Evolutionary conservation across 1,140 invertebrate genomes (phyloP).

Genomic region (Zophobas morio): DNA sequence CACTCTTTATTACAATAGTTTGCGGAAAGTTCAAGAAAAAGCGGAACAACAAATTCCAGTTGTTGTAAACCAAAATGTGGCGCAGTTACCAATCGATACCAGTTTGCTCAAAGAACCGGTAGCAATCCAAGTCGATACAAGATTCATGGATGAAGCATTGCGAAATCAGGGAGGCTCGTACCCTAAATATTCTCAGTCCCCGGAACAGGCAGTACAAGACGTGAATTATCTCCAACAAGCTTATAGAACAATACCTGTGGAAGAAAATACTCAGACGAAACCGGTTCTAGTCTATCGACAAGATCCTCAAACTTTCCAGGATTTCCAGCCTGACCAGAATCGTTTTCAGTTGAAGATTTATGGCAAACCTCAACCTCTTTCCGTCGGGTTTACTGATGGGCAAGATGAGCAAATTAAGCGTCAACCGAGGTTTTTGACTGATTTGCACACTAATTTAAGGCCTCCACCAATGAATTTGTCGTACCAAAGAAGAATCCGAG

Average conservation of each 20-base stretch:
- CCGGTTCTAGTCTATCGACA: slow-evolving; percentile 13
- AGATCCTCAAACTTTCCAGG: slow-evolving; percentile 4
- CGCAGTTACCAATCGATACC: slow-evolving; percentile 52
- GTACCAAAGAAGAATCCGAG: slow-evolving; percentile 23
- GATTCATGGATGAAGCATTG: slow-evolving; percentile 33
- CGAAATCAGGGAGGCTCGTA: slow-evolving; percentile 13
- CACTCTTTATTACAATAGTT: not conserved
- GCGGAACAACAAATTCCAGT: slow-evolving; percentile 1
- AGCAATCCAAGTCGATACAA: slow-evolving; percentile 53
- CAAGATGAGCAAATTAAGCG: slow-evolving; percentile 15
- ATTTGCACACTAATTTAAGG: slow-evolving; percentile 46
- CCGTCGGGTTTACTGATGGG: not conserved
- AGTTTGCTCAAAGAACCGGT: slow-evolving; percentile 52
- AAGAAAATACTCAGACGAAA: slow-evolving; percentile 11
- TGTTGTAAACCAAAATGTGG: slow-evolving; percentile 1
- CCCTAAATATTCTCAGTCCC: slow-evolving; percentile 10
- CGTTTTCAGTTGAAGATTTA: slow-evolving; percentile 39
- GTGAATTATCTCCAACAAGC: slow-evolving; percentile 19
- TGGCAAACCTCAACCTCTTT: slow-evolving; percentile 18
- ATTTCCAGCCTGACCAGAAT: slow-evolving; percentile 16
- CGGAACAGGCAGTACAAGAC: slow-evolving; percentile 11
- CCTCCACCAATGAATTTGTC: slow-evolving; percentile 45
- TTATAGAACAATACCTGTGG: slow-evolving; percentile 13
- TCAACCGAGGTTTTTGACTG: slow-evolving; percentile 31
- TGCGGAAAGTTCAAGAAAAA: not conserved